Evolutionary conservation across 1,140 invertebrate species (phyloP).

Genomic region (Calliopsis andreniformis): DNA sequence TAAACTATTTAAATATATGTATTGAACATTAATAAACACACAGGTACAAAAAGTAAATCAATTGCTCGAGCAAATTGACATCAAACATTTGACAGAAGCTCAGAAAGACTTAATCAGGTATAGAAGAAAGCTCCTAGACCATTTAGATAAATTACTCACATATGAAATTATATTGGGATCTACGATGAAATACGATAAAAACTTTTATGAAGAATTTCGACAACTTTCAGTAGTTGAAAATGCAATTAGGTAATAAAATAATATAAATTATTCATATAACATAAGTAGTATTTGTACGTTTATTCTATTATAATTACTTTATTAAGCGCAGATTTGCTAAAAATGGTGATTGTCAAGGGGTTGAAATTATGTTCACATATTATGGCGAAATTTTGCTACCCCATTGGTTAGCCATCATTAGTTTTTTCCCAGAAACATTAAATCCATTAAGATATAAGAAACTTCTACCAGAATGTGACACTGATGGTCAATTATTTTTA

Average conservation of each 20-base stretch:
- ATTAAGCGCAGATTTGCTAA: constrained; percentile 77
- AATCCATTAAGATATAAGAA: constrained; percentile 86
- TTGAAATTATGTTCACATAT: constrained; percentile 87
- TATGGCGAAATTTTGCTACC: constrained; percentile 84
- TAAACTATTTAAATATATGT: constrained; percentile 72
- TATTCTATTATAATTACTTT: constrained; percentile 27
- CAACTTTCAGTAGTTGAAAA: constrained; percentile 82
- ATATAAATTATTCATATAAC: constrained; percentile 6
- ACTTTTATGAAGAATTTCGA: constrained; percentile 84
- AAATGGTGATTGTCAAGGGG: constrained; percentile 83
- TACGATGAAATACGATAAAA: constrained; percentile 79
- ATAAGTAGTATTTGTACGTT: neutral
- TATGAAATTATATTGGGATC: constrained; percentile 83
- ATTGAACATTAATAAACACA: constrained; percentile 19
- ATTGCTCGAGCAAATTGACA: constrained; percentile 71
- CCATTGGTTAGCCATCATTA: constrained; percentile 88
- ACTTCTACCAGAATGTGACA: constrained; percentile 84
- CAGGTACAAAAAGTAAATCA: constrained; percentile 73
- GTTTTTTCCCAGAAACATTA: constrained; percentile 89
- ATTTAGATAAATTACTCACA: constrained; percentile 85
- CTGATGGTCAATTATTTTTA: constrained; percentile 80
- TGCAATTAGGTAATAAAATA: constrained; percentile 77
- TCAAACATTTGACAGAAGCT: constrained; percentile 80
- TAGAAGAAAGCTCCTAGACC: constrained; percentile 83
- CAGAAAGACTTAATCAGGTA: constrained; percentile 84